Evolutionary conservation across 2,113 vertebrate species (phyloP).

Genomic region (Thomomys bottae): DNA sequence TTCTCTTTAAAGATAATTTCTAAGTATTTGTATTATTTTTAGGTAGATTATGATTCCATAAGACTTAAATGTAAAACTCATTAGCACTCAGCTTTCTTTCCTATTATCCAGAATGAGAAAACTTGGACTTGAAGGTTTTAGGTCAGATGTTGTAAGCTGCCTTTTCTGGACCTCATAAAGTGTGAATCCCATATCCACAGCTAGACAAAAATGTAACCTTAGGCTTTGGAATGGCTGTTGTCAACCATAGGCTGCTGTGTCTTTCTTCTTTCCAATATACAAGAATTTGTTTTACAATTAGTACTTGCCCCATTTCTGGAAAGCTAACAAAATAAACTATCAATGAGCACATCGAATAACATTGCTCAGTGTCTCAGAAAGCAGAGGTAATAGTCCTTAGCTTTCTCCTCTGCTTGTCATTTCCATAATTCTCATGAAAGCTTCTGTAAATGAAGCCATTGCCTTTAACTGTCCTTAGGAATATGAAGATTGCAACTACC

Average conservation of each 20-base stretch:
- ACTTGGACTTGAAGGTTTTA: not conserved
- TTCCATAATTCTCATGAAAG: slow-evolving; percentile 41
- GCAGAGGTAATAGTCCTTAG: slow-evolving; percentile 50
- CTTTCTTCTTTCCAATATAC: not conserved
- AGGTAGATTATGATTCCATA: not conserved
- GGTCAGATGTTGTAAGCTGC: not conserved
- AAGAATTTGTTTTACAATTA: slow-evolving; percentile 57
- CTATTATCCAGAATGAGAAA: not conserved
- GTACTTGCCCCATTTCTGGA: slow-evolving; percentile 37
- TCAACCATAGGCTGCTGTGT: fast-evolving
- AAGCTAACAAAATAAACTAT: slow-evolving; percentile 59
- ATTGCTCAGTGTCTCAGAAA: slow-evolving; percentile 51
- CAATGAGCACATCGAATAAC: slow-evolving; percentile 57
- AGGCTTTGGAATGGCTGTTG: not conserved
- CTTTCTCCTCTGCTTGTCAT: slow-evolving; percentile 13
- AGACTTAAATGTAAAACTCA: not conserved
- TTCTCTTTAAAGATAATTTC: not conserved
- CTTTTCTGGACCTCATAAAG: not conserved
- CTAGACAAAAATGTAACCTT: not conserved
- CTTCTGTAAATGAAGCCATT: slow-evolving; percentile 51
- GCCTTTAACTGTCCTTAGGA: slow-evolving; percentile 61
- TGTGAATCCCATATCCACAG: not conserved
- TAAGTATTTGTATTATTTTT: slow-evolving; percentile 23
- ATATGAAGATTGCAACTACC: slow-evolving; percentile 69
- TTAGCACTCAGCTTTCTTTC: not conserved